Evolutionary conservation across 1,140 invertebrate genomes (phyloP).

Genomic region (Coenobita brevimanus): DNA sequence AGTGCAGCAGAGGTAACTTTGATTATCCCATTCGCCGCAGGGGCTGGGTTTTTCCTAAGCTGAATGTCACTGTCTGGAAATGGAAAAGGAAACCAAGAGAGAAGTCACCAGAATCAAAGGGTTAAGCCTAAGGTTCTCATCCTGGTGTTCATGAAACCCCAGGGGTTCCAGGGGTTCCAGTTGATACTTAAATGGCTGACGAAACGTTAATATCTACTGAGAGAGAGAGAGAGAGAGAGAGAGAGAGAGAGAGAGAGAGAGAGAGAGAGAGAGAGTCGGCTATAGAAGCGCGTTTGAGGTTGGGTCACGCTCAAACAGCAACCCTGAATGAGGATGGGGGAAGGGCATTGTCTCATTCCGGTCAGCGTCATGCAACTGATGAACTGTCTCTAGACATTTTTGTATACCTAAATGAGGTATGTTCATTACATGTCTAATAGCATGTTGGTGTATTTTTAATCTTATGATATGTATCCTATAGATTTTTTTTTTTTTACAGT

Average conservation of each 20-base stretch:
- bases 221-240: neutral
- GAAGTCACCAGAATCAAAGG: no score
- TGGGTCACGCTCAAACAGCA: neutral
- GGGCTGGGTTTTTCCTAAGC: no score
- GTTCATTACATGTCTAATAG: neutral
- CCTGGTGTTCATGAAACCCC: slow-evolving; percentile 1
- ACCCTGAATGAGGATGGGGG: neutral
- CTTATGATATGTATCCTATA: no score
- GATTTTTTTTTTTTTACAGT: no score
- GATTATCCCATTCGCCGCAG: no score
- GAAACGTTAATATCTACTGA: neutral
- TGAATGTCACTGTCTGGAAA: no score
- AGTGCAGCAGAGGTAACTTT: no score
- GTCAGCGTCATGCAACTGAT: neutral
- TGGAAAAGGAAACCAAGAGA: no score
- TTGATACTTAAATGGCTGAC: neutral
- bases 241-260: slow-evolving; percentile 5
- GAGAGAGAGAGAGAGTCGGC: neutral
- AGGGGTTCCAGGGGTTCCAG: neutral
- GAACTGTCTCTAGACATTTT: neutral
- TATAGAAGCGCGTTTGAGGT: neutral
- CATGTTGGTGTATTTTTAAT: no score
- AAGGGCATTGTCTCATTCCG: neutral
- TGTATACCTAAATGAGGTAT: neutral
- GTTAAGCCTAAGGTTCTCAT: no score